phyloP scores from a whole-genome alignment of 2,113 vertebrate genomes.

The Gallinago jamesoni region DNA sequence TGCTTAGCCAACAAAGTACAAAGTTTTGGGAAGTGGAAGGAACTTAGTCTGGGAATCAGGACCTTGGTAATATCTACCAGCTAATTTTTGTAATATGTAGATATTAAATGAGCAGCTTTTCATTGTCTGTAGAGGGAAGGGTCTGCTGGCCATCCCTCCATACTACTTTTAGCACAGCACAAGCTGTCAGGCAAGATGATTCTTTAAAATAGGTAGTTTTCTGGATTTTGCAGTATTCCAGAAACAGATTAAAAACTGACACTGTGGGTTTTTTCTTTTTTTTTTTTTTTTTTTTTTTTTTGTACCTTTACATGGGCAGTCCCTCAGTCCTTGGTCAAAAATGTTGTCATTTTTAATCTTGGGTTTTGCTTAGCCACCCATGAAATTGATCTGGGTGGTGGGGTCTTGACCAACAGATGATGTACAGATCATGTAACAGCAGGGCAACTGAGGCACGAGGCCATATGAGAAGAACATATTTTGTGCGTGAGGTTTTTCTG shows the following conservation, averaged over 20 bases:
- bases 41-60: background rate
- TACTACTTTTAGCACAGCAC: background rate
- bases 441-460: background rate
- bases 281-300: background rate
- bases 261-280: background rate
- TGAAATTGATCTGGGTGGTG: background rate
- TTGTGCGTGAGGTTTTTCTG: background rate
- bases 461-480: background rate
- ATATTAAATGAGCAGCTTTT: background rate
- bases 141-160: background rate
- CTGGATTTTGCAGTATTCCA: background rate
- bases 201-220: background rate
- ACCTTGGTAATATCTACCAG: background rate
- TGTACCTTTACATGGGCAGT: background rate
- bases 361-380: background rate
- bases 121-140: background rate
- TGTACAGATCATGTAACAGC: background rate
- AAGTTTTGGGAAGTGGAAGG: background rate
- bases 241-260: background rate
- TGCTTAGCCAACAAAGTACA: background rate
- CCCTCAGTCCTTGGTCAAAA: background rate
- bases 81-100: background rate
- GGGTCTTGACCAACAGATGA: background rate
- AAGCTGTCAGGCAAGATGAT: background rate
- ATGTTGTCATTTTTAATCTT: background rate